Evolutionary conservation across 64 coral and sea anemone genomes (phyloP).

Genomic region (Catalaphyllia jardinei): DNA sequence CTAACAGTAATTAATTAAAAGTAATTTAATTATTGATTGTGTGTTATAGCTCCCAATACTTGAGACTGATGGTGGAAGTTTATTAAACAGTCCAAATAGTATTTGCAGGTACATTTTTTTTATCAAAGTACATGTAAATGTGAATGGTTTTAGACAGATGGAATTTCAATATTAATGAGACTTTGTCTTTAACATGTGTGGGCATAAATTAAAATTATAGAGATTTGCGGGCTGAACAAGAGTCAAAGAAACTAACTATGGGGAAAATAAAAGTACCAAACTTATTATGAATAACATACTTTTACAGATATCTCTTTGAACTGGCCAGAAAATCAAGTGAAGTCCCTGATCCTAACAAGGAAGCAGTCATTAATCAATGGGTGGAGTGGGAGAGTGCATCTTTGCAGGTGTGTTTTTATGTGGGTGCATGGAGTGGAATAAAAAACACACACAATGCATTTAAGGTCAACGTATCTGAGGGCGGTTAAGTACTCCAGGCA

Average conservation of each 20-base stretch:
- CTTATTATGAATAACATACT: not conserved
- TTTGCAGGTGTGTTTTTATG: conserved; percentile 51
- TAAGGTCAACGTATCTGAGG: too few species aligned
- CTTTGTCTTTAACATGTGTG: too few species aligned
- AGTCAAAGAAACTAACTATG: too few species aligned
- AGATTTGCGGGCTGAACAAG: too few species aligned
- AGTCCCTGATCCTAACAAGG: conserved; percentile 28
- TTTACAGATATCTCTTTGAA: conserved; percentile 63
- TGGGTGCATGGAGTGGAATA: conserved; percentile 70
- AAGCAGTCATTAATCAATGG: conserved; percentile 59
- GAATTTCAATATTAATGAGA: too few species aligned
- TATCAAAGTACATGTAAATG: too few species aligned
- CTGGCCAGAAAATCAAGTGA: not conserved
- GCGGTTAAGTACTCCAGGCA: too few species aligned
- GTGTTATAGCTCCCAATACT: conserved; percentile 73
- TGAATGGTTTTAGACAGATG: too few species aligned
- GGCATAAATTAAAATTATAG: too few species aligned
- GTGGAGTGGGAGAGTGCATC: conserved; percentile 64
- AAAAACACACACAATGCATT: not conserved
- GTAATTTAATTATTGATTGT: too few species aligned
- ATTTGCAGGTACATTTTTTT: conserved; percentile 75
- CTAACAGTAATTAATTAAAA: too few species aligned
- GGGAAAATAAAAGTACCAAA: too few species aligned
- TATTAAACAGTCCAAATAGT: conserved; percentile 83
- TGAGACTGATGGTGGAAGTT: conserved; percentile 64